Evolutionary conservation across 2,888 invertebrate species (phyloP), one percentile per base, ranked within the genome.

Genomic region (Leptinotarsa haldemani): DNA sequence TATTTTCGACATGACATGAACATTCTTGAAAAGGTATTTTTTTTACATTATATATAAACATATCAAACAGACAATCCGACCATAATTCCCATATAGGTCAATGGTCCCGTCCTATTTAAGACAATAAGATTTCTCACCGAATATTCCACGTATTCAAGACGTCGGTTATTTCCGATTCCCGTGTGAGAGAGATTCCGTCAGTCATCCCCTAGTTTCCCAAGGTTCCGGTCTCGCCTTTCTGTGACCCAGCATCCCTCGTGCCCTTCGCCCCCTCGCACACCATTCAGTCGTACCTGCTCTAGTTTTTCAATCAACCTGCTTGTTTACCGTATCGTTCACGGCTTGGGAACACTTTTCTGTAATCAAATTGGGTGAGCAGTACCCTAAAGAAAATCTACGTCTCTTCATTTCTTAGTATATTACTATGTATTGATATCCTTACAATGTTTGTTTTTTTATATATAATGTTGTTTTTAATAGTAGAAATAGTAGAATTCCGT

Each of bases 121-220:
- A 61, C 61, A 61, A 61, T 25, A 25, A 3, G 25, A 58, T 25
- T 58, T 58, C 58, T 58, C 58, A 58, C 58, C 52, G 9, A 12
- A 40, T 40, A 40, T 12, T 40, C 40, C 9, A 40, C 9, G 40
- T 40, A 40, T 40, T 40, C 9, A 40, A 40, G 40, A 40, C 40
- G 61, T 40, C 40, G 61, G 61, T 61, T 61, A 61, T 30, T 61
- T 61, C 61, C 61, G 61, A 61, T 68, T 56, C 67, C 68, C 68
- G 68, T 68, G 56, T 68, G 68, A 68, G 68, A 68, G 68, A 68
- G 58, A 68, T 46, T 68, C 68, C 61, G 16, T 16, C 53, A 16
- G 20, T 56, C 48, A 46, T 68, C 68, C 68, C 68, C 68, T 68
- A 56, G 12, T 68, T 68, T 68, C 68, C 68, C 68, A 68, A 68